Base-by-base conservation (phyloP, 2,113 vertebrate species). In the Madoqua kirkii region DNA sequence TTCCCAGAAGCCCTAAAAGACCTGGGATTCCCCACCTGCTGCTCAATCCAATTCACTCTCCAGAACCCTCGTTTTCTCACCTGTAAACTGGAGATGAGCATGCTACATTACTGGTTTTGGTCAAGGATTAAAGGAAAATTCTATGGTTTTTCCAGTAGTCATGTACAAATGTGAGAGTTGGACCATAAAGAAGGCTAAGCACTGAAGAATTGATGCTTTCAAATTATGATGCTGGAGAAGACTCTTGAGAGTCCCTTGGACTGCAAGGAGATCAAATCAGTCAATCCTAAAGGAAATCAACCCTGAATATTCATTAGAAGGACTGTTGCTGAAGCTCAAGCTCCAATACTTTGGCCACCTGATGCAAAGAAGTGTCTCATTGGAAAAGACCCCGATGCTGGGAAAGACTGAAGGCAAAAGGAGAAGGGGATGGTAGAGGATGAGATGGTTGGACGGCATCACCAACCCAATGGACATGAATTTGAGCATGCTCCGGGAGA, bases 21-120 rank as follows among this genome's bases (percentile, higher is more conserved):
- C 2, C 5, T 25, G 8, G 16, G 7, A 81, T 1, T 12, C 29
- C 10, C 33, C 8, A 7, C 25, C 59, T 33, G 13, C 13, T 3
- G 23, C 52, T 50, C 5, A 3, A 54, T n/a, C 21, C 21, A 11
- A 4, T 76, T 89, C 19, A 3, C 48, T 54, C 74, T 25, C 33
- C 0, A 8, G 11, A 88, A 13, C 11, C 9, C n/a, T 43, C 13
- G 0, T 57, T 74, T 93, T 87, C 83, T 78, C 36, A 82, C 14
- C 78, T 71, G 12, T 60, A 88, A 92, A 74, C 82, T 64, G 43
- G 59, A 67, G 31, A 33, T 21, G 5, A 8, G 3, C 19, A 21
- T 10, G 84, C 60, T 33, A 19, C 40, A 31, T 50, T 29, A n/a
- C 55, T 62, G 29, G 29, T 59, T 87, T 36, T 31, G 27, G 40